Conservation (phyloP, 2,888 invertebrate species). For the Sphaerophoria taeniata region DNA sequence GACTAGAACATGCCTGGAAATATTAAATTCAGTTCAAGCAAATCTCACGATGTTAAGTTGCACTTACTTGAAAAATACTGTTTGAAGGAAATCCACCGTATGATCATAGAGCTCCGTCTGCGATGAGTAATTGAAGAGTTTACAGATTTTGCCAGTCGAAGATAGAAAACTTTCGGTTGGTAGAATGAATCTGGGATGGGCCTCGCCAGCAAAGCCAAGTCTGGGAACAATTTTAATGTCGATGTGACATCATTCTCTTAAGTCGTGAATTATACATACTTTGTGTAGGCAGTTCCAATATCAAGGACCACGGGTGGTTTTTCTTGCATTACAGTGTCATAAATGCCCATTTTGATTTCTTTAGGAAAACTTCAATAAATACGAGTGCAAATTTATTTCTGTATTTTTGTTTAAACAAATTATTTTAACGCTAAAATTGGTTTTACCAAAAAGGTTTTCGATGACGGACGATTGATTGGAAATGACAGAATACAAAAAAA, state of each 20-base stretch:
- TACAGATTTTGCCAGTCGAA: slow-evolving; percentile 85
- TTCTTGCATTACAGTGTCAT: slow-evolving; percentile 92
- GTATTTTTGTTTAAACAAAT: too few species aligned
- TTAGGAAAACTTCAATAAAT: neutral
- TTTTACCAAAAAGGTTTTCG: too few species aligned
- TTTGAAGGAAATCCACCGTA: slow-evolving; percentile 93
- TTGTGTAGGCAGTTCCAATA: slow-evolving; percentile 95
- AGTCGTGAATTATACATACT: slow-evolving; percentile 85
- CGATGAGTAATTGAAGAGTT: slow-evolving; percentile 86
- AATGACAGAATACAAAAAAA: too few species aligned
- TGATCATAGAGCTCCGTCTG: slow-evolving; percentile 91
- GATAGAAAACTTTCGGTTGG: slow-evolving; percentile 89
- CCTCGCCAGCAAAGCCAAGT: slow-evolving; percentile 96
- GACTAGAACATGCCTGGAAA: slow-evolving; percentile 90
- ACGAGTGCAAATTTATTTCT: neutral
- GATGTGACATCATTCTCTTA: slow-evolving; percentile 75
- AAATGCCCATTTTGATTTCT: slow-evolving; percentile 87
- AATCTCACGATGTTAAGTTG: neutral
- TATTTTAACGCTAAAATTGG: too few species aligned
- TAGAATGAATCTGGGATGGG: slow-evolving; percentile 93
- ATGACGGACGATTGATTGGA: too few species aligned
- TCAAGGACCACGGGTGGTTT: slow-evolving; percentile 95
- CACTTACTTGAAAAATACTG: slow-evolving; percentile 92
- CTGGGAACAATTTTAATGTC: slow-evolving; percentile 83
- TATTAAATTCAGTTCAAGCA: too few species aligned